Conservation (phyloP, 2,797 vertebrate genomes). For the Pantherophis vulpinus region DNA sequence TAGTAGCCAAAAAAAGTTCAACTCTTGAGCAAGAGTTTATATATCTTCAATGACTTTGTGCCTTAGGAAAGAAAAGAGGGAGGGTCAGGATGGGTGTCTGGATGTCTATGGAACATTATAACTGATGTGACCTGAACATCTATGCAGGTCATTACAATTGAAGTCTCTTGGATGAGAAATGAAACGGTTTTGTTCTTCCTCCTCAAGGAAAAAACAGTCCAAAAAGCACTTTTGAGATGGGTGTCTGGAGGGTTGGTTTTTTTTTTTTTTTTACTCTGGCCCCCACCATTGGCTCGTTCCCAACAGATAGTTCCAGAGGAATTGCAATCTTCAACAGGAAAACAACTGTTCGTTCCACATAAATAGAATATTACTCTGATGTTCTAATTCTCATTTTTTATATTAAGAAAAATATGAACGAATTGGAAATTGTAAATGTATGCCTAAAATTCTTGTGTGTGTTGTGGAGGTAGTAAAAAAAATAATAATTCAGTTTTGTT, state of each 20-base stretch:
- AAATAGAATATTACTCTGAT: not conserved
- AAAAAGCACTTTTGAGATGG: not conserved
- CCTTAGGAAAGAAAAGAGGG: not conserved
- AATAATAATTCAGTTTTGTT: not conserved
- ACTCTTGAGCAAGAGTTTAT: not conserved
- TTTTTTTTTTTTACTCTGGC: not conserved
- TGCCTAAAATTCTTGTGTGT: not conserved
- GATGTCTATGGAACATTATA: not conserved
- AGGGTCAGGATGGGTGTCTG: not conserved
- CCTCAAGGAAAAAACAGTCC: not conserved
- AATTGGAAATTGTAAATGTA: not conserved
- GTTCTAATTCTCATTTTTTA: not conserved
- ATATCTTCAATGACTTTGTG: not conserved
- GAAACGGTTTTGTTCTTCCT: not conserved
- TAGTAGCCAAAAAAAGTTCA: not conserved
- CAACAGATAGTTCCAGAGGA: not conserved
- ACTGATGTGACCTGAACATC: not conserved
- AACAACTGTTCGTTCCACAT: not conserved
- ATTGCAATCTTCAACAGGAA: not conserved
- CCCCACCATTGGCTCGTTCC: not conserved
- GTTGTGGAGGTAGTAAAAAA: not conserved
- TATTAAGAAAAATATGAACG: not conserved
- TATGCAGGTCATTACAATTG: not conserved
- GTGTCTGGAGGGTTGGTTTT: not conserved
- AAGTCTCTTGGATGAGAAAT: not conserved